A percentile compares a stretch with the other conserved stretches of the same genome.
Evolutionary conservation across 2,113 vertebrate genomes (phyloP).

Genomic region (pig (Sus scrofa)): DNA sequence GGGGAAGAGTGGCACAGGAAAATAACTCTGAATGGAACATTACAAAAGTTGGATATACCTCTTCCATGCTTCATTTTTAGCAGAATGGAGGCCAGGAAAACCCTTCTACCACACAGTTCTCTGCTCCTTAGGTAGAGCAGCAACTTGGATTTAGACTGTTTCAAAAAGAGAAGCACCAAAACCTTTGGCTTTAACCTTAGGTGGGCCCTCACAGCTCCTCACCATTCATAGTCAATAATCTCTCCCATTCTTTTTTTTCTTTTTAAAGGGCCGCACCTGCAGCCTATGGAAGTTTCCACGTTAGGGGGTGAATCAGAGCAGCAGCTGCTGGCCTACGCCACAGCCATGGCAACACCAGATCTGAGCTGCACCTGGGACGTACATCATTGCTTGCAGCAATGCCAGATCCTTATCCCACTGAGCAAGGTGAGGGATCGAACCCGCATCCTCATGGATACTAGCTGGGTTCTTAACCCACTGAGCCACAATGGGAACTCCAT

Average conservation of each 20-base stretch:
- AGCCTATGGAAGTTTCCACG: too few relatives aligned
- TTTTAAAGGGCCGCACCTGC: too few relatives aligned
- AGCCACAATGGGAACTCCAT: too few relatives aligned
- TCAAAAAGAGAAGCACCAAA: not conserved
- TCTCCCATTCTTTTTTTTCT: not conserved
- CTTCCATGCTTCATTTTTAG: slow-evolving; percentile 23
- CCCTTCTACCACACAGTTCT: not conserved
- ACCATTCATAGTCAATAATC: fast-evolving
- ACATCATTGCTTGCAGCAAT: too few relatives aligned
- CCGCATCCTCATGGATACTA: too few relatives aligned
- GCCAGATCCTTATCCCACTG: too few relatives aligned
- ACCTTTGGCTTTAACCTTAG: not conserved
- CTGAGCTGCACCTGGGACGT: too few relatives aligned
- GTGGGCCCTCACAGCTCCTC: not conserved
- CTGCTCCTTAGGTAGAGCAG: not conserved
- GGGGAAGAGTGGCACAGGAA: not conserved
- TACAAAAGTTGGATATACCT: not conserved
- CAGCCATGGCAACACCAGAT: too few relatives aligned
- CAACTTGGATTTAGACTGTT: not conserved
- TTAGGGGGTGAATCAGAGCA: too few relatives aligned
- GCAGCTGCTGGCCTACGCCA: too few relatives aligned
- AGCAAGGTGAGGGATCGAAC: too few relatives aligned
- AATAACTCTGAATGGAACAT: slow-evolving; percentile 7
- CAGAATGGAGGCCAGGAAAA: slow-evolving; percentile 12
- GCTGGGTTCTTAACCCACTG: too few relatives aligned